Percentiles rank a stretch among this genome's conserved stretches.
Conservation (phyloP, 2,888 invertebrate species). For the Epsilonema sp. region DNA sequence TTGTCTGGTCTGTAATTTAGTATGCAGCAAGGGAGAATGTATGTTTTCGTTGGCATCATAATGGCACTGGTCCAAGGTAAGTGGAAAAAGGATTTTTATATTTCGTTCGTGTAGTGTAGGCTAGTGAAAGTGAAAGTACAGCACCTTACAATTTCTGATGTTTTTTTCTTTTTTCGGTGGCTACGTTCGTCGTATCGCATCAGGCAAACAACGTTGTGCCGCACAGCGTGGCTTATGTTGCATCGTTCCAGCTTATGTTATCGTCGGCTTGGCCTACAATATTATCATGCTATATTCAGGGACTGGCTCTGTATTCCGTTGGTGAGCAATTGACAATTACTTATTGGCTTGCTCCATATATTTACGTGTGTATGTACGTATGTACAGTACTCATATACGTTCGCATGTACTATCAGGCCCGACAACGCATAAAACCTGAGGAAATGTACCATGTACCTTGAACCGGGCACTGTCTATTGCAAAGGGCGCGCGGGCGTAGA, state of each 20-base stretch:
- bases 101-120: too few relatives aligned
- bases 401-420: too few relatives aligned
- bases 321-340: too few relatives aligned
- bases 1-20: conserved; percentile 36
- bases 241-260: conserved; percentile 64
- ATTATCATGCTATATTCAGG: conserved; percentile 48
- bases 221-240: conserved; percentile 47
- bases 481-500: too few relatives aligned
- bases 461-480: too few relatives aligned
- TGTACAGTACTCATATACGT: too few relatives aligned
- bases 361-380: conserved; percentile 16
- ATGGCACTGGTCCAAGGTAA: conserved; percentile 63
- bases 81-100: too few relatives aligned
- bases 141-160: background rate
- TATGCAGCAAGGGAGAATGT: conserved; percentile 95
- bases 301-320: conserved; percentile 65
- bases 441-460: too few relatives aligned
- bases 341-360: too few relatives aligned
- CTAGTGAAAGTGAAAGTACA: too few relatives aligned
- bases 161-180: conserved; percentile 40
- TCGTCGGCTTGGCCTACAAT: conserved; percentile 52
- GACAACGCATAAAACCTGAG: too few relatives aligned
- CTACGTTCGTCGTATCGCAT: conserved; percentile 56
- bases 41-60: conserved; percentile 67
- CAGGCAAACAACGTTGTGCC: conserved; percentile 12